Evolutionary conservation across 2,888 invertebrate species (phyloP).

Genomic region (Tetrapedia diversipes): DNA sequence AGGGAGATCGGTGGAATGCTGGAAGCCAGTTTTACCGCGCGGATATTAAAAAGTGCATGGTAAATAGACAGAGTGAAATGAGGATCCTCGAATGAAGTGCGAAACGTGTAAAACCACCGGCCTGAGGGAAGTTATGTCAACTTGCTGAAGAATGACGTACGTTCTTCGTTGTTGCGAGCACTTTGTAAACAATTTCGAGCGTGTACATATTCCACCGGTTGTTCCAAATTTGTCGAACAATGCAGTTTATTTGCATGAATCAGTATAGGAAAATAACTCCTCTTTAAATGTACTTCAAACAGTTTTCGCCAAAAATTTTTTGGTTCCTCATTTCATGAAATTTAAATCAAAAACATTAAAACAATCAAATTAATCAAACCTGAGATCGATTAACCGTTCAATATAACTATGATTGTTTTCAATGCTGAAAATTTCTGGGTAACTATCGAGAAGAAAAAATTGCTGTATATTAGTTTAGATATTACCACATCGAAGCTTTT

Average conservation of each 20-base stretch:
- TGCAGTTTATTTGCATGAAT: not conserved
- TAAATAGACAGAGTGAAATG: slow-evolving; percentile 14
- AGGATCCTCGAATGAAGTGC: slow-evolving; percentile 1
- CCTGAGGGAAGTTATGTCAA: not conserved
- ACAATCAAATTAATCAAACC: no score
- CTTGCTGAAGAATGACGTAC: slow-evolving; percentile 9
- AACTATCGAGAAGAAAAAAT: slow-evolving; percentile 7
- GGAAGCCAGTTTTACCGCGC: not conserved
- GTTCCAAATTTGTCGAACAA: not conserved
- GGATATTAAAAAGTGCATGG: slow-evolving; percentile 34
- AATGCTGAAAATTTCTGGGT: no score
- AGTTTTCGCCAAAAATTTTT: not conserved
- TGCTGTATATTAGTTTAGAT: not conserved
- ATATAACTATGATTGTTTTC: no score
- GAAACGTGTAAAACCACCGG: slow-evolving; percentile 19
- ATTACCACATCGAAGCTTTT: slow-evolving; percentile 23
- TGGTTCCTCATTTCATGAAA: no score
- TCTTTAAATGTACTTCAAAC: not conserved
- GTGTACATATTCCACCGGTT: not conserved
- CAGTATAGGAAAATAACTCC: not conserved
- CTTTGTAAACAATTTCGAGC: slow-evolving; percentile 14
- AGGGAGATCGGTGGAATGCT: slow-evolving; percentile 5
- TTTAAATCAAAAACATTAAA: no score
- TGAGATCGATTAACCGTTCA: no score
- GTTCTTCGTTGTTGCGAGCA: not conserved